phyloP scores from a whole-genome alignment of 2,888 invertebrate species.

The Holacanthella duospinosa region DNA sequence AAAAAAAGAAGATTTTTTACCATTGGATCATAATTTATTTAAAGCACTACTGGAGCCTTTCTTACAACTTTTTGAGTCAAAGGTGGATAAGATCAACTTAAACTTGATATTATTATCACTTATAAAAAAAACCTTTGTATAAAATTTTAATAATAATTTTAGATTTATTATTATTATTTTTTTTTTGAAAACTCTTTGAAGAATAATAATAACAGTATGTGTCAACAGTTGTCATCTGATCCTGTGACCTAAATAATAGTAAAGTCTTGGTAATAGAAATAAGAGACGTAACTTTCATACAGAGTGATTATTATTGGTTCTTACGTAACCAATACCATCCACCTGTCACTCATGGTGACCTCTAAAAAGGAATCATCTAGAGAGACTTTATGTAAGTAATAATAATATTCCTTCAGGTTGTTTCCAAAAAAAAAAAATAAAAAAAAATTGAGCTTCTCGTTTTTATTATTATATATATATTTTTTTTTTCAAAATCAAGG shows the following conservation, averaged over 20 bases:
- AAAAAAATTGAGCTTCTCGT: neutral
- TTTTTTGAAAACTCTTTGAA: neutral
- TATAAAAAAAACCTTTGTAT: too few species aligned
- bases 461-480: neutral
- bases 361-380: too few species aligned
- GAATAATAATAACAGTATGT: neutral
- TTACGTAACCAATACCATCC: neutral
- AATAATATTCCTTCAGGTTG: neutral
- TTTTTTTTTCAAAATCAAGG: neutral
- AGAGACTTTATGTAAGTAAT: too few species aligned
- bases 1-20: neutral
- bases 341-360: neutral
- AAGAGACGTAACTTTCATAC: neutral
- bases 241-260: neutral
- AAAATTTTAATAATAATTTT: too few species aligned
- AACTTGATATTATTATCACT: too few species aligned
- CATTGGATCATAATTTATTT: too few species aligned
- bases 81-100: too few species aligned
- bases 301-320: too few species aligned
- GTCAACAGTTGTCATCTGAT: neutral
- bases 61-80: too few species aligned
- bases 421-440: neutral
- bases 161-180: too few species aligned
- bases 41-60: too few species aligned
- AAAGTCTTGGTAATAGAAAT: neutral